Evolutionary conservation across 2,797 vertebrate genomes (phyloP).

Genomic region (Phrynocephalus vlangalii): DNA sequence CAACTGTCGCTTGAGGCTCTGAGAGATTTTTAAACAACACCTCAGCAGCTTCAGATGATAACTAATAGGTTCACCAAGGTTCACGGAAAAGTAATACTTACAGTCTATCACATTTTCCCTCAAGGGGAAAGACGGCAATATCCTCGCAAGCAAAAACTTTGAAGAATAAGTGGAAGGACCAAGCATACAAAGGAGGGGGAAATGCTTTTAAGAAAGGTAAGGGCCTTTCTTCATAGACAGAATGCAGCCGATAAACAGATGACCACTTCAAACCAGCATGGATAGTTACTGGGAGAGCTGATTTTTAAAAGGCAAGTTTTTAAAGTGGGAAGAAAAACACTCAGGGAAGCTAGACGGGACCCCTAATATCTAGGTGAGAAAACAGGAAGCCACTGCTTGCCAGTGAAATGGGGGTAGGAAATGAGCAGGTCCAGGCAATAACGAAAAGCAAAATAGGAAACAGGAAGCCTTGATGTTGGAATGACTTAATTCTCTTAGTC

Average conservation of each 20-base stretch:
- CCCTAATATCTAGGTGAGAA: constrained; percentile 2
- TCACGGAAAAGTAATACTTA: neutral
- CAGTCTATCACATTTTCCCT: neutral
- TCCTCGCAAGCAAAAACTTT: neutral
- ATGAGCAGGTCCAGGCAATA: constrained; percentile 34
- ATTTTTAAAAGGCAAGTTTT: neutral
- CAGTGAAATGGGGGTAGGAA: constrained; percentile 27
- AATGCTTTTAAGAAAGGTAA: neutral
- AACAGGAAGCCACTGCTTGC: constrained; percentile 20
- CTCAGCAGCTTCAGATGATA: neutral
- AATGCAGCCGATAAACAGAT: neutral
- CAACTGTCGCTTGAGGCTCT: neutral
- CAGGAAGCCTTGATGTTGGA: constrained; percentile 46
- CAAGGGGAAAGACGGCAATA: neutral
- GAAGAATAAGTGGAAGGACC: neutral
- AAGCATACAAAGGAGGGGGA: neutral
- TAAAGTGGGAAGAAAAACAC: constrained; percentile 21
- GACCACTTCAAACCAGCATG: neutral
- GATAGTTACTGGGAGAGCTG: neutral
- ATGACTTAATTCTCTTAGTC: constrained; percentile 40
- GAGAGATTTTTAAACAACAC: neutral
- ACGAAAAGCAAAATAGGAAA: constrained; percentile 35
- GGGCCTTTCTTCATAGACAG: neutral
- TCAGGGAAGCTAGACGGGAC: constrained; percentile 26
- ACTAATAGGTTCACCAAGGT: neutral